Conservation (phyloP, 1,140 invertebrate genomes). For the Listronotus oregonensis region DNA sequence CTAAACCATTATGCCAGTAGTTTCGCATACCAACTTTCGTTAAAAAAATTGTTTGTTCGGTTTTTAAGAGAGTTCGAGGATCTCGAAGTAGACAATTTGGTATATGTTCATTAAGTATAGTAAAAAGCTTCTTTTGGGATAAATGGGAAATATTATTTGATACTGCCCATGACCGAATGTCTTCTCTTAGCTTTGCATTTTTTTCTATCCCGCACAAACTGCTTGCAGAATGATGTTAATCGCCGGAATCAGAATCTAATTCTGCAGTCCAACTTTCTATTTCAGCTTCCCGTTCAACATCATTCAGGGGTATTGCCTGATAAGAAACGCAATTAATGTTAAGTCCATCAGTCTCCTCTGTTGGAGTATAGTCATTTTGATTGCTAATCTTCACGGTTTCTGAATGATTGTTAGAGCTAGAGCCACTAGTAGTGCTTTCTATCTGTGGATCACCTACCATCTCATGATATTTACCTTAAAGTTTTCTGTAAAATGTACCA, state of each 20-base stretch:
- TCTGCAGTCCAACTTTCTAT: background rate
- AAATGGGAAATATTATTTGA: constrained; percentile 29
- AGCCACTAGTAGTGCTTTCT: no score
- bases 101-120: constrained; percentile 23
- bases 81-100: constrained; percentile 24
- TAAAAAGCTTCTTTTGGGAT: constrained; percentile 24
- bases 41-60: constrained; percentile 17
- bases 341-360: background rate
- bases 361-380: background rate
- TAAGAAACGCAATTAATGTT: background rate
- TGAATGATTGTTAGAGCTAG: no score
- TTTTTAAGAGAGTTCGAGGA: constrained; percentile 34
- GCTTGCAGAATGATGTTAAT: background rate
- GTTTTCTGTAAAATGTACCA: no score
- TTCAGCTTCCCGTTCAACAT: background rate
- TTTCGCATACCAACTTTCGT: constrained; percentile 26
- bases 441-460: no score
- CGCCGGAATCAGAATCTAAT: constrained; percentile 2
- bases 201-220: constrained; percentile 13
- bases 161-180: constrained; percentile 25
- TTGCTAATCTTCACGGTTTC: background rate
- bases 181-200: constrained; percentile 4
- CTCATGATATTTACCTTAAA: no score
- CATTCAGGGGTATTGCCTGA: background rate
- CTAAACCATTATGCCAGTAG: constrained; percentile 30